Evolutionary conservation across 2,888 invertebrate genomes (phyloP).

Genomic region (Gibbula magus): DNA sequence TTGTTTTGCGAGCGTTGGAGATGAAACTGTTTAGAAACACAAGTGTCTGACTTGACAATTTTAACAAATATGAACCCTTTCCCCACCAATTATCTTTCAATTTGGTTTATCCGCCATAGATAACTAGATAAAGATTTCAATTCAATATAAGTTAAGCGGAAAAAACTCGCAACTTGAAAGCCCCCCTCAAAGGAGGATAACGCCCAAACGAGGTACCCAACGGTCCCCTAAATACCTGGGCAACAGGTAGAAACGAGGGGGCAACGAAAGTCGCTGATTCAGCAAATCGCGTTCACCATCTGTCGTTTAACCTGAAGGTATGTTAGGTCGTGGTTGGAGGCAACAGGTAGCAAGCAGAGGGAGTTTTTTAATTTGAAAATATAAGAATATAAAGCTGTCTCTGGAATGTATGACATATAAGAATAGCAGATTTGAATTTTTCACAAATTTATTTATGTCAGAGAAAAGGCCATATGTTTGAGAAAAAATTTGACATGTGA

Average conservation of each 20-base stretch:
- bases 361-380: too few species aligned
- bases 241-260: background rate
- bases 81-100: background rate
- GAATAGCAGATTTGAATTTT: too few species aligned
- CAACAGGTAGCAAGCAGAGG: too few species aligned
- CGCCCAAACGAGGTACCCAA: background rate
- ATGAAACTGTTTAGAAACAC: background rate
- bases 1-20: too few species aligned
- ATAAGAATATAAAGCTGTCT: too few species aligned
- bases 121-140: conserved; percentile 21
- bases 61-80: background rate
- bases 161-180: conserved; percentile 14
- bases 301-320: background rate
- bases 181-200: background rate
- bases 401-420: too few species aligned
- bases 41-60: background rate
- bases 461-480: too few species aligned
- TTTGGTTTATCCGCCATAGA: background rate
- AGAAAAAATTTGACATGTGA: too few species aligned
- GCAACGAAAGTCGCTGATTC: background rate
- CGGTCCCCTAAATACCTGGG: background rate
- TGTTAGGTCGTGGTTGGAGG: background rate
- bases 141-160: conserved; percentile 15
- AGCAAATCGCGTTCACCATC: conserved; percentile 3
- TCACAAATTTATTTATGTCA: too few species aligned